Evolutionary conservation across 2,797 vertebrate species (phyloP).

Genomic region (Labroides dimidiatus): DNA sequence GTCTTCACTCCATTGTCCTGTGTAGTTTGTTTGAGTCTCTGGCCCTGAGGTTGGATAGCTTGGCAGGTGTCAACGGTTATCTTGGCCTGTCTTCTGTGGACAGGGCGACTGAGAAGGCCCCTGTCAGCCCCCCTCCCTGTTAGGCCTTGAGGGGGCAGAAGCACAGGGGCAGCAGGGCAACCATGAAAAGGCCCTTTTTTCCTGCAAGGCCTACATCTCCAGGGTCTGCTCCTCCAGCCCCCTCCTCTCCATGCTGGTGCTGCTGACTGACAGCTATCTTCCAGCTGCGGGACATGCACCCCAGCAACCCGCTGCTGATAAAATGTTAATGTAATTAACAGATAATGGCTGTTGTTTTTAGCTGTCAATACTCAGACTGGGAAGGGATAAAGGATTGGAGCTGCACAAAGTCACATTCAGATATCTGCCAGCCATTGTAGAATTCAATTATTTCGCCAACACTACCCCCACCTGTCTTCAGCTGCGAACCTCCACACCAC

Average conservation of each 20-base stretch:
- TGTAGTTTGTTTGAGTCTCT: conserved; percentile 57
- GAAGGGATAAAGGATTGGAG: conserved; percentile 86
- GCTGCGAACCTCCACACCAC: conserved; percentile 58
- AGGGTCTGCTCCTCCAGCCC: conserved; percentile 55
- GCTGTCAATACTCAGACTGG: conserved; percentile 86
- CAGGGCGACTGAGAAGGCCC: conserved; percentile 69
- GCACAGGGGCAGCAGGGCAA: conserved; percentile 63
- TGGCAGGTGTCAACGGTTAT: conserved; percentile 83
- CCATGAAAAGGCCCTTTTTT: conserved; percentile 54
- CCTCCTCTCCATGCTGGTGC: conserved; percentile 44
- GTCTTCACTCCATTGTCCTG: conserved; percentile 70
- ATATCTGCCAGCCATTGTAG: conserved; percentile 88
- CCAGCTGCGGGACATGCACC: conserved; percentile 80
- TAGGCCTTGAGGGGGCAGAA: conserved; percentile 69
- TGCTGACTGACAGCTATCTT: conserved; percentile 87
- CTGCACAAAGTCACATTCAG: conserved; percentile 89
- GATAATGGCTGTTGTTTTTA: conserved; percentile 92
- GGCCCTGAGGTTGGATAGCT: conserved; percentile 66
- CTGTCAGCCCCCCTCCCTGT: conserved; percentile 74
- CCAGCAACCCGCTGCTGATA: conserved; percentile 82
- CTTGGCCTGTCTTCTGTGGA: conserved; percentile 72
- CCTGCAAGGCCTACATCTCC: conserved; percentile 68
- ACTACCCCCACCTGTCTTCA: conserved; percentile 77
- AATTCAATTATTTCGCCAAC: conserved; percentile 87
- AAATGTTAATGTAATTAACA: conserved; percentile 93